Evolutionary conservation across 2,888 invertebrate species (phyloP), one percentile per base, ranked within the genome.

Genomic region (Epicampocera succincta): DNA sequence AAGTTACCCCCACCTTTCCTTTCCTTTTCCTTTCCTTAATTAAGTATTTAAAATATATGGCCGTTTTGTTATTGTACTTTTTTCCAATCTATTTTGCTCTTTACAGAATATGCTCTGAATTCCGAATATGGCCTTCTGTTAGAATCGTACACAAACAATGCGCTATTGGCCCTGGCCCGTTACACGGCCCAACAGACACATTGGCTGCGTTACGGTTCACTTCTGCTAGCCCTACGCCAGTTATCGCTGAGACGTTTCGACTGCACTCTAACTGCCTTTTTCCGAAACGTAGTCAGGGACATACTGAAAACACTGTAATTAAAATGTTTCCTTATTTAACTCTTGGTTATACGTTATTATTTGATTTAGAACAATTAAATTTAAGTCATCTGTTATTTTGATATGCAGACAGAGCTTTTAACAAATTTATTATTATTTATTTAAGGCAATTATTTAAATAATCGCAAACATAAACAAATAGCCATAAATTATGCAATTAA

Each of bases 121-220:
- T 72, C 84, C 0, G 89, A 89, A 12, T 88, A 88, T 73, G 87
- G 87, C 0, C 66, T 88, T 3, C 78, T 90, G 17, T 74, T 91
- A 46, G 91, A 90, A 68, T 84, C 87, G 0, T 87, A 90, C 68
- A 84, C 90, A 1, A 90, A 91, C 80, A 86, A 87, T 3, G 90
- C 90, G 0, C 82, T 91, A 9, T 83, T 88, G 13, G 87, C 90
- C 9, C 81, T 91, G 65, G 91, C 90, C 0, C 88, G 89, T 1
- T 91, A 91, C 71, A 89, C 89, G 0, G 85, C 89, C 21, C 90
- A 91, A 61, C 87, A 89, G 40, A 87, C 90, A 2, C 88, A 89
- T 80, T 91, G 90, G 88, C 73, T 89, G 69, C 87, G 91, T 19
- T 91, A 89, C 81, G 91, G 91, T 2, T 87, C 88, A 33, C 80